Conservation (phyloP, 37 sponge, comb jelly and placozoan genomes). For the Axinella damicornis region DNA sequence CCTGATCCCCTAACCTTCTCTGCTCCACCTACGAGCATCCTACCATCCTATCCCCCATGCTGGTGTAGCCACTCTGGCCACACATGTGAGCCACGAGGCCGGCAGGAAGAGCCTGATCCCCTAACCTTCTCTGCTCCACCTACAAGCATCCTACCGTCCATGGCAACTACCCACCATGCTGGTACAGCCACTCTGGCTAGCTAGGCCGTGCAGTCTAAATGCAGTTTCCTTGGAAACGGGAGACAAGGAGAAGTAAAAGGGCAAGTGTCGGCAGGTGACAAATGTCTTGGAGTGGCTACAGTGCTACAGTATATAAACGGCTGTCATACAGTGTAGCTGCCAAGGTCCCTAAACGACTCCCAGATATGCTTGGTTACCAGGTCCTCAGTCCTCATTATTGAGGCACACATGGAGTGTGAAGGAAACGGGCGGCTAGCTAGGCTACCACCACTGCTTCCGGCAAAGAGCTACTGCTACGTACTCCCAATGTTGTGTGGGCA, state of each 20-base stretch:
- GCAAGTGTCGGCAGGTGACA: constrained; percentile 2
- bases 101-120: too few species aligned
- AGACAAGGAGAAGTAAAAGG: neutral
- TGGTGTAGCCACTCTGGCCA: too few species aligned
- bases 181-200: too few species aligned
- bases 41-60: too few species aligned
- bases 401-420: constrained; percentile 2
- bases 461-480: constrained; percentile 12
- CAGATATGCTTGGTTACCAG: neutral
- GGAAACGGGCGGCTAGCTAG: neutral
- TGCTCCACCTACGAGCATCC: too few species aligned
- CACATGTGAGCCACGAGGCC: too few species aligned
- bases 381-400: neutral
- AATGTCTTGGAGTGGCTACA: constrained; percentile 2
- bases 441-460: constrained; percentile 14
- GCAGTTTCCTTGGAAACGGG: too few species aligned
- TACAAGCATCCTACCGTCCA: too few species aligned
- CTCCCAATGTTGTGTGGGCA: neutral
- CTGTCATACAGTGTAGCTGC: neutral
- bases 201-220: too few species aligned
- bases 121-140: too few species aligned
- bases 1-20: too few species aligned
- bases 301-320: neutral
- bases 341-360: neutral
- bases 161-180: too few species aligned